Evolutionary conservation across 1,140 invertebrate genomes (phyloP), one percentile per base, ranked within the genome.

Genomic region (Magallana gigas): DNA sequence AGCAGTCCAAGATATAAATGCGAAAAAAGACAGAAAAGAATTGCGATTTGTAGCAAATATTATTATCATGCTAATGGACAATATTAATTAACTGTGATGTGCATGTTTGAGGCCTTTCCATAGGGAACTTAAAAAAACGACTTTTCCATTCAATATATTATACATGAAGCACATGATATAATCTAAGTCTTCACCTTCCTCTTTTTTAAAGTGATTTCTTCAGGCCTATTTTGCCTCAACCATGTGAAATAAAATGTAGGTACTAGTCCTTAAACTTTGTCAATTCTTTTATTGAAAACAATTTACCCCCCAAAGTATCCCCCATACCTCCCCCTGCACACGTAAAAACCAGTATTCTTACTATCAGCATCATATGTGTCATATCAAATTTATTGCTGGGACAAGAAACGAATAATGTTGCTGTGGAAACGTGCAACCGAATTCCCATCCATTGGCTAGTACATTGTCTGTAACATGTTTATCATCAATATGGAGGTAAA

Each of bases 1-100:
- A 29, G 68, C 68, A 76, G 68, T 76, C 68, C 68, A 36, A 76
- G 68, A 76, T 36, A 76, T 18, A 76, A 76, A 76, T 76, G 68
- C 68, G 23, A 76, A 18, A 29, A 12, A 29, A 36, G 23, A 76
- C 36, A 48, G 36, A 48, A 48, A 23, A 23, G 23, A 76, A 76
- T 9, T 18, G 68, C 14, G 68, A 29, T 29, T 76, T 12, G 68
- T 29, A 76, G 68, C 8, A 76, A 29, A 76, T 76, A 76, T 76
- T 29, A 76, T 29, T 29, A 76, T 12, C 36, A 29, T 36, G 14
- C 23, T 8, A 76, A 29, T 76, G 23, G 18, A 76, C 68, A 76
- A 76, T 29, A 29, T 12, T 76, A 76, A 76, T 76, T 76, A 76
- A 76, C 14, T 76, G 68, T 76, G 68, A 76, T 36, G 23, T 23